Evolutionary conservation across 2,888 invertebrate genomes (phyloP), one percentile per base, ranked within the genome.

Genomic region (Lasioglossum oenotherae): DNA sequence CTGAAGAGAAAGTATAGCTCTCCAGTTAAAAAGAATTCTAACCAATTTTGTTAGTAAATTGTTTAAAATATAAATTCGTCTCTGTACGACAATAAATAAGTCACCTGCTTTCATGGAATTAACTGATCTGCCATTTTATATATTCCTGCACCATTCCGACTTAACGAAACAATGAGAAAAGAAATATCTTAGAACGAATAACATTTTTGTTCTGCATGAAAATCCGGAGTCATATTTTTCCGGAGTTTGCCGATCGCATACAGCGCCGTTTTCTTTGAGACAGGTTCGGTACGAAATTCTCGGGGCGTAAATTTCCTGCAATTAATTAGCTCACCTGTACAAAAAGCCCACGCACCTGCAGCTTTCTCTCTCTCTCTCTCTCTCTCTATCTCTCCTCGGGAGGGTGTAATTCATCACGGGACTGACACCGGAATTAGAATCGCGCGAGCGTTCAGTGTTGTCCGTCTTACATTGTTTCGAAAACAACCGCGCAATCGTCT

Each of bases 361-460:
- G 38, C 35, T 23, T 38, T 38, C 69, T n/a, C 38, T 2, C 69
- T 38, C 35, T 38, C 69, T 2, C 69, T 38, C 35, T 38, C 69
- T 23, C 35, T 23, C 69, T 38, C 35, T 35, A 8, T 35, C 69
- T n/a, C 38, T 2, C n/a, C 31, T 8, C 35, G 19, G 67, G 19
- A 67, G 19, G 4, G 49, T 14, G 57, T 71, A 72, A 85, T 84
- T 84, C 85, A 75, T 84, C 85, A 72, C 64, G 53, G 78, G 23
- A 14, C 69, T 69, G 83, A 83, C 84, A 69, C 49, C 60, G 49
- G 78, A 77, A 67, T 84, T 85, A 85, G 35, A 79, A 84, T 49
- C 74, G 46, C 23, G 85, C 79, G 49, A 85, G 76, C 53, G 38
- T 74, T 78, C 78, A 35, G 41, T 23, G 74, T 49, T 27, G 23